phyloP scores from a whole-genome alignment of 2,113 vertebrate genomes.

The Xiphorhynchus elegans region DNA sequence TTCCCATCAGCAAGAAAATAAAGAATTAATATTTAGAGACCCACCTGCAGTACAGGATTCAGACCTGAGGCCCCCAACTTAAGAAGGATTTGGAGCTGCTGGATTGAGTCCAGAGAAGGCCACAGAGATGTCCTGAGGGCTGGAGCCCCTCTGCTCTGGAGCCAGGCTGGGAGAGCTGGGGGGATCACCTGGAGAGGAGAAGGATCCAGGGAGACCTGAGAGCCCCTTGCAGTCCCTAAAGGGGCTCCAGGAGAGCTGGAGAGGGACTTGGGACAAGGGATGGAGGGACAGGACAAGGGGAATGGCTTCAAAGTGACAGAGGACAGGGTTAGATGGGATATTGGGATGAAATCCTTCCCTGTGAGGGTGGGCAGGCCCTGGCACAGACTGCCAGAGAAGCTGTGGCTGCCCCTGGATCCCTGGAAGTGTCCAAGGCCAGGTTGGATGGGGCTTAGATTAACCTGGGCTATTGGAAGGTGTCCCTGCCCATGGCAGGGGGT shows the following conservation, averaged over 20 bases:
- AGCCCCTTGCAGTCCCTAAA: not conserved
- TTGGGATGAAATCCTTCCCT: accelerated
- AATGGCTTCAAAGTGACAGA: not conserved
- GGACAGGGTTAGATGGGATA: no score
- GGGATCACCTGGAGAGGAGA: not conserved
- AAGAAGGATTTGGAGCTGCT: not conserved
- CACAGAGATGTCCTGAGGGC: not conserved
- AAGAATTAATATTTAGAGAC: conserved; percentile 59
- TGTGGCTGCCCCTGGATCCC: not conserved
- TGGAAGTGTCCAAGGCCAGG: accelerated
- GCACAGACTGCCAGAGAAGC: not conserved
- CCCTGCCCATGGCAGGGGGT: not conserved
- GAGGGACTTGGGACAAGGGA: not conserved
- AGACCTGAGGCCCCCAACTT: not conserved
- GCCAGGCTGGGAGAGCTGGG: not conserved
- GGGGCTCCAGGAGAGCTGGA: not conserved
- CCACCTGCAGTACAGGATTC: not conserved
- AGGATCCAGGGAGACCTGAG: not conserved
- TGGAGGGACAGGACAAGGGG: accelerated
- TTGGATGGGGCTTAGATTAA: accelerated
- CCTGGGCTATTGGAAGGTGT: not conserved
- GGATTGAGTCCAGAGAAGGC: not conserved
- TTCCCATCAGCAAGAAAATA: conserved; percentile 73
- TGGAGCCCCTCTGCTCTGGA: not conserved
- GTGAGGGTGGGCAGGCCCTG: accelerated